Evolutionary conservation across 2,797 vertebrate genomes (phyloP), one percentile per base, ranked within the genome.

Genomic region (Falco columbarius): DNA sequence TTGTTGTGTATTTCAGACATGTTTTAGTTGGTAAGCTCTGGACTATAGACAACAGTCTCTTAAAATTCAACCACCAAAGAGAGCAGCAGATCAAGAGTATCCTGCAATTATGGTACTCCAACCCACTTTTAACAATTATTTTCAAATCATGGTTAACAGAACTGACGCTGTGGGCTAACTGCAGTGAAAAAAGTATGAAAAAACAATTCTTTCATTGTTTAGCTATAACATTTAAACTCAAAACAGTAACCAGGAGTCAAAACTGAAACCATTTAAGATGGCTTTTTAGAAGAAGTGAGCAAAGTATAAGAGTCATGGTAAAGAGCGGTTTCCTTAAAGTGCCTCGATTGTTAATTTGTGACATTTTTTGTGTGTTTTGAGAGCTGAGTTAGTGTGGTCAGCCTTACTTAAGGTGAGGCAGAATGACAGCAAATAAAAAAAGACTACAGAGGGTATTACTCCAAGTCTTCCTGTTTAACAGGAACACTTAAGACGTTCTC

Each of bases 51-150:
- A 46, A 42, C 13, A 49, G 32, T 7, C 8, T 49, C 63, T 70
- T 49, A 54, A 40, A 40, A 40, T 30, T 40, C 65, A 61, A 11
- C 10, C 30, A 71, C 24, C 10, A 29, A 23, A 3, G 13, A 14
- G 5, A 7, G 9, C 15, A 81, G 55, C 55, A 59, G 42, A 82
- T 54, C 1, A 6, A 15, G 38, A 70, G 22, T 26, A 21, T 21
- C 22, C 38, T 17, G 26, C 8, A 85, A 3, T n/a, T 20, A 5
- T 0, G 1, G 30, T 7, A 14, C 30, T 68, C 18, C 22, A 42
- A 29, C 11, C 13, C 26, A 29, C n/a, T 62, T 55, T 7, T 11
- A 65, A 44, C 29, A 51, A 17, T 7, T 22, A 38, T 7, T 49
- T 59, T 8, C 32, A 46, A 72, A n/a, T 42, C 4, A 26, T 0